Evolutionary conservation across 2,888 invertebrate species (phyloP), one percentile per base, ranked within the genome.

Genomic region (Drosophila borborema): DNA sequence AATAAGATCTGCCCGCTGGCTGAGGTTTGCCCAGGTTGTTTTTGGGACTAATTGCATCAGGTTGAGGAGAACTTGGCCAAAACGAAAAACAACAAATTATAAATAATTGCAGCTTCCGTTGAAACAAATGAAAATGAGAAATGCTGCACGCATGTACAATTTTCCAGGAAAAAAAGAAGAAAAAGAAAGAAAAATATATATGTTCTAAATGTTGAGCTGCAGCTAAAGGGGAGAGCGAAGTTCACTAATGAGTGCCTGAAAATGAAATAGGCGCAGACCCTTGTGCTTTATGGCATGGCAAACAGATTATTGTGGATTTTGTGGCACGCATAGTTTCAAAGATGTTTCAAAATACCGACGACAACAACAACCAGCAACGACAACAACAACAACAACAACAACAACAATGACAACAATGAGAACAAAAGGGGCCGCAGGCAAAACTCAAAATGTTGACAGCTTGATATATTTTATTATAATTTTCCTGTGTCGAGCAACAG

Each of bases 391-490:
- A 64, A 28, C 28, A 28, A 28, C 28, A 61, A 58, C 76, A 64
- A 38, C 62, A 66, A 74, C 45, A 64, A 53, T 54, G 59, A 67
- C 67, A 77, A 76, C 70, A 73, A 70, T 72, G 67, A 63, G 72
- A 78, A 89, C 73, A 83, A 85, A 87, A 72, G 84, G 81, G 82
- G 67, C 80, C 81, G 63, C 63, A 56, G 71, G n/a, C 41, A 63
- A 48, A 77, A 84, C 85, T 89, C 77, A 84, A 90, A 84, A 90
- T 74, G 87, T 71, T 87, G 87, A 87, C 90, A 87, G 80, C 86
- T 87, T 87, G 90, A 88, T 90, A 89, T 86, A 87, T 90, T 87
- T 90, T 86, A 90, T 88, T 89, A 89, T 88, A 90, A 90, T 90
- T 83, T 80, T 72, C 74, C 70, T 69, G 68, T 65, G 51, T 55